Evolutionary conservation across 2,888 invertebrate species (phyloP).

Genomic region (Schrankia costaestrigalis): DNA sequence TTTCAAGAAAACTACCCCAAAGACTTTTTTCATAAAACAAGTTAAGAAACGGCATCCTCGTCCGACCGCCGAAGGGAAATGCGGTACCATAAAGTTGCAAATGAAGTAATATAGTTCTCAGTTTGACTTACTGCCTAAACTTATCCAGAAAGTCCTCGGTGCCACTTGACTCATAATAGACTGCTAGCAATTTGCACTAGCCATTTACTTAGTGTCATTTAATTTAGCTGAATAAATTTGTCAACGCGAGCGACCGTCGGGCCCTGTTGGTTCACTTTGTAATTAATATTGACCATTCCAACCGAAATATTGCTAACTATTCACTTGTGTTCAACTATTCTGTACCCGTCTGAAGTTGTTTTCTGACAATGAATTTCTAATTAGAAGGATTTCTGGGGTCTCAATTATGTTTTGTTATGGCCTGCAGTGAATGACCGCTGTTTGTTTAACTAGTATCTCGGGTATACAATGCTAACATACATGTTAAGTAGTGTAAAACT

Average conservation of each 20-base stretch:
- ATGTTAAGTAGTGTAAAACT: too few relatives aligned
- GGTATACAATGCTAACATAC: too few relatives aligned
- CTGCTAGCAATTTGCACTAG: conserved; percentile 51
- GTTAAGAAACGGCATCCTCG: conserved; percentile 38
- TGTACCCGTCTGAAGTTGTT: conserved; percentile 16
- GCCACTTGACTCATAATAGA: conserved; percentile 41
- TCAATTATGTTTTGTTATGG: conserved; percentile 18
- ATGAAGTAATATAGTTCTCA: conserved; percentile 68
- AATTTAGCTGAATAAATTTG: conserved; percentile 66
- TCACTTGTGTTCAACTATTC: conserved; percentile 26
- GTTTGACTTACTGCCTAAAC: conserved; percentile 60
- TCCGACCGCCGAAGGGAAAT: conserved; percentile 54
- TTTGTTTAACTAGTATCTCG: neutral
- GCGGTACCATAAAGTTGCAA: conserved; percentile 71
- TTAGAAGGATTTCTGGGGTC: conserved; percentile 23
- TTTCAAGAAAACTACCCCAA: conserved; percentile 56
- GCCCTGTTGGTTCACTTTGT: conserved; percentile 41
- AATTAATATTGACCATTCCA: conserved; percentile 63
- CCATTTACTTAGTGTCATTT: conserved; percentile 68
- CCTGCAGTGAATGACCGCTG: conserved; percentile 9
- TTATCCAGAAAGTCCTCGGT: conserved; percentile 38
- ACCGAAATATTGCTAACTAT: conserved; percentile 35
- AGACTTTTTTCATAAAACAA: conserved; percentile 61
- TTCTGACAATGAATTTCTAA: conserved; percentile 30
- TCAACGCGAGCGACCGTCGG: conserved; percentile 22